Evolutionary conservation across 2,797 vertebrate genomes (phyloP), one percentile per base, ranked within the genome.

Genomic region (Phoebastria nigripes): DNA sequence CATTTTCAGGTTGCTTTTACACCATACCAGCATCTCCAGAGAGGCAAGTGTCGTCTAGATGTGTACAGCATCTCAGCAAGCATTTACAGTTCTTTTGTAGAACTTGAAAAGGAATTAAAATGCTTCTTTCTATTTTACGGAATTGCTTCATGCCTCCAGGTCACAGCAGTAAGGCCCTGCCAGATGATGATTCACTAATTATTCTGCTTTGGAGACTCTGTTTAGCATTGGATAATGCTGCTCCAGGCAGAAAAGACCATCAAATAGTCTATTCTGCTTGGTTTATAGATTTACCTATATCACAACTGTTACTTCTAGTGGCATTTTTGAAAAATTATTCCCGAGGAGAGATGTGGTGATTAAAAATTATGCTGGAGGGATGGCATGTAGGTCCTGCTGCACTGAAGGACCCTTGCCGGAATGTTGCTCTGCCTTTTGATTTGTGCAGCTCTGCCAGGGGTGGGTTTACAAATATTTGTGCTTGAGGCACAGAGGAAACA

Each of bases 381-480:
- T 44, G 35, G 17, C 46, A 59, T 0, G 0, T 56, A 65, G 18
- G 55, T 65, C 28, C 44, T 79, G 14, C 8, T 69, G 17, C 11
- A 55, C 58, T 55, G 20, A 54, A 82, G 25, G 21, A 65, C 44
- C 11, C 0, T 35, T 70, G 25, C 22, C 1, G 24, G 62, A 37
- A 10, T 15, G 28, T n/a, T 5, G 2, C 9, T 21, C 14, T 80
- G 5, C 25, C 82, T 95, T 89, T 58, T 0, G 0, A 61, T 73
- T 66, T 89, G 29, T 85, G 15, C 44, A 94, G 12, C 35, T 82
- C 35, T 41, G 26, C 12, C 55, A 72, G 31, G 19, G 24, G 26
- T 47, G 24, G 13, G 16, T 69, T 95, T 85, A 54, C 44, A 90
- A 87, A 80, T 88, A 91, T 80, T 94, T 90, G 37, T 82, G 39